Evolutionary conservation across 2,797 vertebrate species (phyloP), one percentile per base, ranked within the genome.

Genomic region (Buphagus erythrorhynchus): DNA sequence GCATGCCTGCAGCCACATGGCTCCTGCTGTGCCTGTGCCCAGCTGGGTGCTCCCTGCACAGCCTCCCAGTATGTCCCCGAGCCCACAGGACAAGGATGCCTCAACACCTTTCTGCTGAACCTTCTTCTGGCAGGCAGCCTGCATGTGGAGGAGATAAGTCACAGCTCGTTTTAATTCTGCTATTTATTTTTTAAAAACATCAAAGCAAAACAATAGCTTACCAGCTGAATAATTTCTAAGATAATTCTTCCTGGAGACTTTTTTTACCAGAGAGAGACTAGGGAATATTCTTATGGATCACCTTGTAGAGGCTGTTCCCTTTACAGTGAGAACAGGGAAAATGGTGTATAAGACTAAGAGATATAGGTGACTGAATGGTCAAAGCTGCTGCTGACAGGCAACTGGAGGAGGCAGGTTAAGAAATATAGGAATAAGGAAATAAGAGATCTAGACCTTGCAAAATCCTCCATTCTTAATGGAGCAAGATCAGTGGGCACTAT

Each of bases 1-100:
- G 68, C n/a, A n/a, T 1, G 3, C 21, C 40, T 48, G 29, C 11
- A 2, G 55, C 67, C 43, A 52, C 46, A 8, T 1, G 10, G 28
- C 31, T 62, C 15, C 68, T 55, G 48, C 46, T 55, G 35, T 72
- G 66, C 36, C 52, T 13, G 59, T 71, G 48, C 40, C 75, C 49
- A 28, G n/a, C 57, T 3, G 10, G 16, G 11, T 63, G 75, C 12
- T 63, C 14, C 1, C 5, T 13, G 28, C n/a, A 16, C 0, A 0
- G 38, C n/a, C 54, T 72, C 45, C 36, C 26, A 14, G 36, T 8
- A 1, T 2, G 7, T 45, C 65, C 84, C 14, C 16, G 31, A 87
- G 59, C 12, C 43, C 65, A 38, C 0, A 2, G 16, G 43, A 14
- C 3, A 25, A 0, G 1, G 57, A 36, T 73, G n/a, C 58, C 51